Evolutionary conservation across 2,113 vertebrate genomes (phyloP).

Genomic region (Tetraodon nigroviridis): DNA sequence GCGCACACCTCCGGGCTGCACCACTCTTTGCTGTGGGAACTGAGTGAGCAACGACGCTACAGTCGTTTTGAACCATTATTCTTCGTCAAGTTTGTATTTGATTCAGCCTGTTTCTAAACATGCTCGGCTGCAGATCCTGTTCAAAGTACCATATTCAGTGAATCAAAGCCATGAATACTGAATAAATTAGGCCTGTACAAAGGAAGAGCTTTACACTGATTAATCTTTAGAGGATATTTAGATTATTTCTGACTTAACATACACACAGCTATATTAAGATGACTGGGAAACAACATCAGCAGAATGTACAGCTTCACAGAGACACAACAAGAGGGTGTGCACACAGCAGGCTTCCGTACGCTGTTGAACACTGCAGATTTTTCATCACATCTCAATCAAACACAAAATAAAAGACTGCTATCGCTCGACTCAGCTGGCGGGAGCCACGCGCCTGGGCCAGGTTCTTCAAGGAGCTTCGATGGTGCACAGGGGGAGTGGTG

Average conservation of each 20-base stretch:
- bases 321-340: constrained; percentile 38
- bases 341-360: constrained; percentile 39
- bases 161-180: constrained; percentile 50
- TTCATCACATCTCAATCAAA: constrained; percentile 32
- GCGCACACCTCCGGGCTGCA: constrained; percentile 21
- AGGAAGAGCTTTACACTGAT: constrained; percentile 47
- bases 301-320: constrained; percentile 54
- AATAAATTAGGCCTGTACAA: constrained; percentile 65
- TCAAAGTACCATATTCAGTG: constrained; percentile 20
- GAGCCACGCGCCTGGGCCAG: constrained; percentile 12
- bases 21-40: neutral
- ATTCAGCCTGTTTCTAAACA: constrained; percentile 30
- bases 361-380: constrained; percentile 27
- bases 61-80: constrained; percentile 12
- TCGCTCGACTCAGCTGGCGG: constrained; percentile 1
- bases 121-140: constrained; percentile 47
- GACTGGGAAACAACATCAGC: constrained; percentile 40
- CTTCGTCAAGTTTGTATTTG: constrained; percentile 3
- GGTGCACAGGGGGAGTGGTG: constrained; percentile 13
- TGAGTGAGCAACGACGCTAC: neutral
- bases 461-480: constrained; percentile 12
- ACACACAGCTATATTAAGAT: constrained; percentile 17
- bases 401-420: constrained; percentile 36
- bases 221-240: constrained; percentile 22
- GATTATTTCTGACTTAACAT: constrained; percentile 34